phyloP scores from a whole-genome alignment of 2,888 invertebrate species.

The Tethea ocularis region DNA sequence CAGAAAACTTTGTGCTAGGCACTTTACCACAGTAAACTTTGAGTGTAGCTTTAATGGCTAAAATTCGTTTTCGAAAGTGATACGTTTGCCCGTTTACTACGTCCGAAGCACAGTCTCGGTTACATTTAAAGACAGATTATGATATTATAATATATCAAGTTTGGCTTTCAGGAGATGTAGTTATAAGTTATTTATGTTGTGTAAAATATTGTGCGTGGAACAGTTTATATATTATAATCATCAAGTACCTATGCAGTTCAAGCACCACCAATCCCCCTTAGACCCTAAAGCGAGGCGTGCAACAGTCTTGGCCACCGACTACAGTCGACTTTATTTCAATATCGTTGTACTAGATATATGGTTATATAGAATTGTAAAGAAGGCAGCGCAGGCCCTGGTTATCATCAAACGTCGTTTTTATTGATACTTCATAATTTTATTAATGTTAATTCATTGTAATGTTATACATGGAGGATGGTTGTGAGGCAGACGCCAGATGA shows the following conservation, averaged over 20 bases:
- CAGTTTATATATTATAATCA: background rate
- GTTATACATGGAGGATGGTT: constrained; percentile 35
- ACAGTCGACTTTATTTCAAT: constrained; percentile 28
- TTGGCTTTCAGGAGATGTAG: constrained; percentile 34
- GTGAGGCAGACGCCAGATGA: constrained; percentile 35
- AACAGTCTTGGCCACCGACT: constrained; percentile 63
- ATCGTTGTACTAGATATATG: constrained; percentile 26
- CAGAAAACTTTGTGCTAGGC: background rate
- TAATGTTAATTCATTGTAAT: constrained; percentile 35
- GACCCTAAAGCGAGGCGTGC: constrained; percentile 41
- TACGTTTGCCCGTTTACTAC: background rate
- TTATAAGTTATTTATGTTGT: constrained; percentile 64
- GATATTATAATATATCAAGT: constrained; percentile 36
- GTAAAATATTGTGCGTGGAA: constrained; percentile 52
- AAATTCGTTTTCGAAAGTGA: background rate
- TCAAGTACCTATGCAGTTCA: constrained; percentile 18
- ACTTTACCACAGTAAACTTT: background rate
- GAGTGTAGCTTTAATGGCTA: background rate
- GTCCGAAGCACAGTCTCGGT: constrained; percentile 16
- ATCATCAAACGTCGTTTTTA: constrained; percentile 19
- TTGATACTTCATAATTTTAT: constrained; percentile 36
- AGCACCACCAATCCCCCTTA: constrained; percentile 28
- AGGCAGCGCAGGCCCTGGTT: constrained; percentile 4
- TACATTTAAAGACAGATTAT: constrained; percentile 31
- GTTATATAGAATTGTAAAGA: constrained; percentile 18